Evolutionary conservation across 2,113 vertebrate genomes (phyloP).

Genomic region (Peromyscus californicus): DNA sequence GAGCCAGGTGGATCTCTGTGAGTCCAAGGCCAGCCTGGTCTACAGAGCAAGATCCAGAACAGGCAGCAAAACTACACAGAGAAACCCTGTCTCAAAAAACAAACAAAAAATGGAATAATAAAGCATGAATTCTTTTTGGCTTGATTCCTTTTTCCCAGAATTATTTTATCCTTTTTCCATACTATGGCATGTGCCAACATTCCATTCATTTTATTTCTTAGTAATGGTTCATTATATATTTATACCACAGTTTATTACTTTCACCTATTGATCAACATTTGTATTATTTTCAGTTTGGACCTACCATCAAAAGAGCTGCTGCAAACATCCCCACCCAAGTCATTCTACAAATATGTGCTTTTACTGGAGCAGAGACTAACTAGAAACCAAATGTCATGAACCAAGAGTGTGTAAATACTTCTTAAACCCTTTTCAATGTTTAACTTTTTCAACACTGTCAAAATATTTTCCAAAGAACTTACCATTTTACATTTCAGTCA

Average conservation of each 20-base stretch:
- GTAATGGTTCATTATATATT: neutral
- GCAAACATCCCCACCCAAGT: neutral
- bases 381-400: neutral
- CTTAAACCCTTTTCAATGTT: neutral
- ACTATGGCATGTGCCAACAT: neutral
- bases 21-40: too few species aligned
- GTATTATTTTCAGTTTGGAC: neutral
- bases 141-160: neutral
- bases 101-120: neutral
- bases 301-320: neutral
- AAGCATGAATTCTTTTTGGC: neutral
- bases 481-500: neutral
- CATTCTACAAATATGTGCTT: too few species aligned
- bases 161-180: neutral
- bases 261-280: neutral
- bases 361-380: neutral
- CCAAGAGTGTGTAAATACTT: neutral
- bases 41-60: too few species aligned
- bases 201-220: conserved; percentile 22
- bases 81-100: too few species aligned
- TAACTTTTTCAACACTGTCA: neutral
- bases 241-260: neutral
- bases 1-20: too few species aligned
- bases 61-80: too few species aligned
- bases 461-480: neutral